phyloP scores from a whole-genome alignment of 2,797 vertebrate genomes.

The Nothura maculosa region DNA sequence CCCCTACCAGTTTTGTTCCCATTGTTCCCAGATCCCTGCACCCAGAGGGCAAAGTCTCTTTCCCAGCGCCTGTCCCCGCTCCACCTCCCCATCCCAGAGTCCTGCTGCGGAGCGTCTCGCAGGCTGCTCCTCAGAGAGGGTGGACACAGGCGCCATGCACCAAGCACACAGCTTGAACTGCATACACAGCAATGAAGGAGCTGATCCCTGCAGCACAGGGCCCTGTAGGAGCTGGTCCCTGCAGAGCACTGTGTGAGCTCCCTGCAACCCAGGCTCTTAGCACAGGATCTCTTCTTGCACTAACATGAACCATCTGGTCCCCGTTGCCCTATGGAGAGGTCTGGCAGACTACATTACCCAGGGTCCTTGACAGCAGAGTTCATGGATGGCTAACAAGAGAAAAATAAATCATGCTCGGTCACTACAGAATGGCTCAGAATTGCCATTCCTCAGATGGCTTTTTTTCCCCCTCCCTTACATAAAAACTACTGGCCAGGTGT shows the following conservation, averaged over 20 bases:
- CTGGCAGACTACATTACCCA: constrained; percentile 18
- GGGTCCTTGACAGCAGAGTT: background rate
- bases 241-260: background rate
- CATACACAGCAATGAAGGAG: too few species aligned
- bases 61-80: background rate
- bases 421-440: too few species aligned
- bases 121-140: background rate
- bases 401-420: background rate
- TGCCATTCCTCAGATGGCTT: background rate
- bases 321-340: background rate
- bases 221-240: too few species aligned
- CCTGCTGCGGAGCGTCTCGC: background rate
- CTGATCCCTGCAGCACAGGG: too few species aligned
- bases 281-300: background rate
- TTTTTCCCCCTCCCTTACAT: background rate
- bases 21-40: constrained; percentile 44
- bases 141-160: background rate
- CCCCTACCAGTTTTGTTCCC: constrained; percentile 26
- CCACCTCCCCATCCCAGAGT: constrained; percentile 3
- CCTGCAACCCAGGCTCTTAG: background rate
- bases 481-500: background rate
- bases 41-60: constrained; percentile 37
- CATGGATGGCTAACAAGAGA: background rate
- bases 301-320: background rate
- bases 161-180: background rate